Percentiles rank a stretch among this genome's conserved stretches.
phyloP scores from a whole-genome alignment of 2,113 vertebrate genomes.

The Struthidea cinerea region DNA sequence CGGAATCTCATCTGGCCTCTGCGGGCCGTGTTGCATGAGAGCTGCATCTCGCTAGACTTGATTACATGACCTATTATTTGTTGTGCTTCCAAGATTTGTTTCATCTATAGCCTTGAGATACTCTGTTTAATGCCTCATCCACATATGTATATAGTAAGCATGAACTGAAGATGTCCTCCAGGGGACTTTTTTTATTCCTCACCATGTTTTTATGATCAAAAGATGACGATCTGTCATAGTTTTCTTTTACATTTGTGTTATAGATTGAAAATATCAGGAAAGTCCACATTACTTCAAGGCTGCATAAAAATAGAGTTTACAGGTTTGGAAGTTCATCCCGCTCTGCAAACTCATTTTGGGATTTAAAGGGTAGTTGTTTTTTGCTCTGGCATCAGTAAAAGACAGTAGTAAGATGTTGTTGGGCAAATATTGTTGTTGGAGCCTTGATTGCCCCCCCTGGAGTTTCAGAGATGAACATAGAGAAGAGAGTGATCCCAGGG shows the following conservation, averaged over 20 bases:
- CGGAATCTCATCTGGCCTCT: background rate
- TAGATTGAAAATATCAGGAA: background rate
- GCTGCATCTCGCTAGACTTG: background rate
- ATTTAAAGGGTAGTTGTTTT: background rate
- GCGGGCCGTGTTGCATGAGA: background rate
- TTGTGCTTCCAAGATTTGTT: constrained; percentile 19
- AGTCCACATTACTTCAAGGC: background rate
- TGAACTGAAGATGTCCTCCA: background rate
- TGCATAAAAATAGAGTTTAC: background rate
- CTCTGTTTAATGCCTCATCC: background rate
- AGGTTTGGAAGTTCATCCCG: background rate
- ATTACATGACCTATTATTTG: constrained; percentile 33
- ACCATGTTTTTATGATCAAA: constrained; percentile 4
- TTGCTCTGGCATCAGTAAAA: background rate
- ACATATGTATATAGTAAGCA: background rate
- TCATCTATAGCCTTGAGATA: background rate
- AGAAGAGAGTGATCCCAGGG: background rate
- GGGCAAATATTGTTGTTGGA: background rate
- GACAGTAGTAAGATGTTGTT: background rate
- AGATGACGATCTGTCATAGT: background rate
- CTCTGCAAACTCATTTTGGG: background rate
- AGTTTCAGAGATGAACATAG: background rate
- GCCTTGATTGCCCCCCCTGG: background rate
- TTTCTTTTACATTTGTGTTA: background rate
- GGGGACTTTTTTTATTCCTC: background rate